Evolutionary conservation across 2,113 vertebrate species (phyloP), one percentile per base, ranked within the genome.

Genomic region (Deroptyus accipitrinus): DNA sequence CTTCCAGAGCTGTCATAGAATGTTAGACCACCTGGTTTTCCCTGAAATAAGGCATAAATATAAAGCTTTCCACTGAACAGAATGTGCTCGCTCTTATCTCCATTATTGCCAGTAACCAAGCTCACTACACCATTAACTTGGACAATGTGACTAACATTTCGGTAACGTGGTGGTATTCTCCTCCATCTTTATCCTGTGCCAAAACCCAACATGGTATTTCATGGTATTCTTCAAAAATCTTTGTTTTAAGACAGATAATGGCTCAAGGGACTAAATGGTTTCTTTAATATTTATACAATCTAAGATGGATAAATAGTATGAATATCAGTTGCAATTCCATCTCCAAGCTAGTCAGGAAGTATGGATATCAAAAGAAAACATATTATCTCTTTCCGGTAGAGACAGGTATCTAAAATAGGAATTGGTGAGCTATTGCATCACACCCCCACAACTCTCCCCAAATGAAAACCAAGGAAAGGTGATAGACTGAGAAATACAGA

Each of bases 121-220:
- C 33, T 74, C 17, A 13, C 31, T 61, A 17, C 22, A 59, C 30
- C 0, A 0, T 37, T 31, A 70, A 9, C 31, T 18, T 39, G 31
- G 39, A 44, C 39, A 64, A 76, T 7, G 7, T 7, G 17, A 54
- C 17, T 39, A 70, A 48, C 11, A 10, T 31, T 74, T 20, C 8
- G 14, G 7, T 75, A 48, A 49, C 1, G 3, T 7, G 6, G 7
- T 25, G 8, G 22, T 49, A 44, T 49, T 84, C 20, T 39, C 13
- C 13, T 57, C 39, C 30, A 15, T 33, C 23, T 31, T 66, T 46
- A 73, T n/a, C 17, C 51, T 44, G 11, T 7, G 20, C 19, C 15
- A 42, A 54, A 5, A 52, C 4, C 9, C 66, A 74, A 55, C 20
- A 41, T 10, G 3, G 1, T 22, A 62, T 35, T 49, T 88, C 11